Conservation (phyloP, 2,888 invertebrate species). For the Theretra japonica region DNA sequence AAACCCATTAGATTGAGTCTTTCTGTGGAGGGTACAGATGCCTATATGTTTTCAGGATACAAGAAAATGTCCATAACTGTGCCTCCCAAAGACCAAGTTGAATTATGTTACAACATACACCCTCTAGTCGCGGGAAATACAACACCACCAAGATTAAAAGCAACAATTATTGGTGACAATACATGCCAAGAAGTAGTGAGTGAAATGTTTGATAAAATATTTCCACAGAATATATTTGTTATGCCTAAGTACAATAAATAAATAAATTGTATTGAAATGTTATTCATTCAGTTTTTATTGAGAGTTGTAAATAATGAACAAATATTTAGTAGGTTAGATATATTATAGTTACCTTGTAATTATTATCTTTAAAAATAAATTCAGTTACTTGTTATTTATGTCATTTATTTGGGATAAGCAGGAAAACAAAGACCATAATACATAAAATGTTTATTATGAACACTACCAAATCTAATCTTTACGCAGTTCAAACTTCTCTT, state of each 20-base stretch:
- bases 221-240: conserved; percentile 81
- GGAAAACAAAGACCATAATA: conserved; percentile 35
- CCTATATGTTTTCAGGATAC: conserved; percentile 97
- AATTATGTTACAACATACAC: conserved; percentile 90
- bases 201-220: conserved; percentile 80
- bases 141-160: conserved; percentile 86
- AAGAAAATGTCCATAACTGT: conserved; percentile 89
- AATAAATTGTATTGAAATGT: conserved; percentile 53
- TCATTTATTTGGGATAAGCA: conserved; percentile 43
- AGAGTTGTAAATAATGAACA: conserved; percentile 78
- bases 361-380: conserved; percentile 66
- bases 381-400: conserved; percentile 67
- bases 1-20: conserved; percentile 89
- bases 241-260: conserved; percentile 83
- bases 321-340: conserved; percentile 61
- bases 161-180: conserved; percentile 76
- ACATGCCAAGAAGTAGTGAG: conserved; percentile 69
- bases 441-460: conserved; percentile 47
- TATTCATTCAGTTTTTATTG: conserved; percentile 48
- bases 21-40: conserved; percentile 92
- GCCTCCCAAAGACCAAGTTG: conserved; percentile 86
- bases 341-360: conserved; percentile 71
- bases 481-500: conserved; percentile 91
- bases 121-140: conserved; percentile 91
- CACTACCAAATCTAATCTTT: conserved; percentile 88